Percentiles rank a stretch among this genome's conserved stretches.
Evolutionary conservation across 2,888 invertebrate genomes (phyloP).

Genomic region (Callosobruchus maculatus): DNA sequence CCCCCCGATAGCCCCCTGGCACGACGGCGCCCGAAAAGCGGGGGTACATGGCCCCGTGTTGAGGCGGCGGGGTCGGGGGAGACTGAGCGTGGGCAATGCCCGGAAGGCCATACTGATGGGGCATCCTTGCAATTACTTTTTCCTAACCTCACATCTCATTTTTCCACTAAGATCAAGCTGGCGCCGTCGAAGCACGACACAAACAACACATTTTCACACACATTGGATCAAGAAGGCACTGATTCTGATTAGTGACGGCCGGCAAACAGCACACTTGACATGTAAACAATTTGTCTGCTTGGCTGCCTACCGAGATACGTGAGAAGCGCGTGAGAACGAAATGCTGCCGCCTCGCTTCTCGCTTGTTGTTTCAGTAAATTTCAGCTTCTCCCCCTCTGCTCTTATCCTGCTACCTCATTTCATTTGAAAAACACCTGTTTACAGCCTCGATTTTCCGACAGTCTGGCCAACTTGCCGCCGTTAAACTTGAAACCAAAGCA

Average conservation of each 20-base stretch:
- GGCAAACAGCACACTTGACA: conserved; percentile 5
- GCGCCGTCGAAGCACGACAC: neutral
- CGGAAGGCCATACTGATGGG: conserved; percentile 77
- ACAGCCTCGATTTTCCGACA: conserved; percentile 66
- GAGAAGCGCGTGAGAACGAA: conserved; percentile 47
- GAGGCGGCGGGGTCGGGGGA: conserved; percentile 70
- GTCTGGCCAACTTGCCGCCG: conserved; percentile 50
- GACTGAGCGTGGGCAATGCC: conserved; percentile 73
- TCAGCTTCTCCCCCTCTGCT: conserved; percentile 36
- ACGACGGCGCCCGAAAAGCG: conserved; percentile 64
- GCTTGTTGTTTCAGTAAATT: conserved; percentile 11
- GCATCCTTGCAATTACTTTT: conserved; percentile 53
- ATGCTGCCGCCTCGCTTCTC: conserved; percentile 34
- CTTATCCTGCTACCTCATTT: conserved; percentile 56
- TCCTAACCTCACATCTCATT: neutral
- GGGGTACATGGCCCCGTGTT: conserved; percentile 59
- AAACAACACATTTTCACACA: neutral
- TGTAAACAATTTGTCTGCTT: conserved; percentile 23
- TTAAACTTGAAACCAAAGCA: neutral
- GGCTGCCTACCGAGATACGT: conserved; percentile 41
- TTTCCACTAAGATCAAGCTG: neutral
- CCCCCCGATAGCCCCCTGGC: conserved; percentile 64
- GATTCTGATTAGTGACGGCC: neutral
- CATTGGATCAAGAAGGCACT: conserved; percentile 1
- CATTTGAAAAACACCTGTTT: conserved; percentile 79